phyloP scores from a whole-genome alignment of 1,140 invertebrate genomes.

The Ostrea denselamellosa region DNA sequence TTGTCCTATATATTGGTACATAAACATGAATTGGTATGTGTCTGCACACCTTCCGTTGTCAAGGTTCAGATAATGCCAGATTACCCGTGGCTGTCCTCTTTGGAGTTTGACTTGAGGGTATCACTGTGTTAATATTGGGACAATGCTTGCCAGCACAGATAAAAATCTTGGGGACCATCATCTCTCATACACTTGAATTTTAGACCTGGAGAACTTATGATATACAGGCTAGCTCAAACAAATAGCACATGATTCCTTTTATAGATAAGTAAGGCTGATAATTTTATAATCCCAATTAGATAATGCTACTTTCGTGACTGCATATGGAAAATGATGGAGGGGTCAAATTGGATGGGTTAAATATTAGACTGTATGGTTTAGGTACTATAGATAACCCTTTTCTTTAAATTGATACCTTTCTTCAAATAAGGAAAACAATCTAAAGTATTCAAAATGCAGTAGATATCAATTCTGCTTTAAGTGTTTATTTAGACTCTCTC shows the following conservation, averaged over 20 bases:
- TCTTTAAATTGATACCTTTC: background rate
- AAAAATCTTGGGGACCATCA: slow-evolving; percentile 3
- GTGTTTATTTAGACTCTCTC: no score
- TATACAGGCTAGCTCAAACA: slow-evolving; percentile 15
- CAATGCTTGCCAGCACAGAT: slow-evolving; percentile 5
- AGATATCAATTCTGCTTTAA: background rate
- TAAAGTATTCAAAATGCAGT: background rate
- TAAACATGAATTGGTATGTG: slow-evolving; percentile 35
- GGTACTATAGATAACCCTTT: background rate
- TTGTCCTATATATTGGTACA: slow-evolving; percentile 34
- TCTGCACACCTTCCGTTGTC: background rate
- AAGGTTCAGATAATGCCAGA: slow-evolving; percentile 24
- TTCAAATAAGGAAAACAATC: background rate
- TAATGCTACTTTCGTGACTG: background rate
- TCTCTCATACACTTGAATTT: slow-evolving; percentile 36
- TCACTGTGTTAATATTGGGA: slow-evolving; percentile 42
- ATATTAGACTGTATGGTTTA: background rate
- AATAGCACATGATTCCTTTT: slow-evolving; percentile 7
- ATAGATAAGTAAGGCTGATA: slow-evolving; percentile 15
- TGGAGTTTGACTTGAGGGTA: slow-evolving; percentile 42
- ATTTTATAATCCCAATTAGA: slow-evolving; percentile 25
- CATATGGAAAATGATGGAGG: background rate
- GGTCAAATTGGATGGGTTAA: background rate
- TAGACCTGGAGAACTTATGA: background rate
- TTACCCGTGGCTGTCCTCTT: slow-evolving; percentile 10